Percentiles rank a stretch among this genome's conserved stretches.
phyloP scores from a whole-genome alignment of 2,797 vertebrate species.

The Danio tinwini region DNA sequence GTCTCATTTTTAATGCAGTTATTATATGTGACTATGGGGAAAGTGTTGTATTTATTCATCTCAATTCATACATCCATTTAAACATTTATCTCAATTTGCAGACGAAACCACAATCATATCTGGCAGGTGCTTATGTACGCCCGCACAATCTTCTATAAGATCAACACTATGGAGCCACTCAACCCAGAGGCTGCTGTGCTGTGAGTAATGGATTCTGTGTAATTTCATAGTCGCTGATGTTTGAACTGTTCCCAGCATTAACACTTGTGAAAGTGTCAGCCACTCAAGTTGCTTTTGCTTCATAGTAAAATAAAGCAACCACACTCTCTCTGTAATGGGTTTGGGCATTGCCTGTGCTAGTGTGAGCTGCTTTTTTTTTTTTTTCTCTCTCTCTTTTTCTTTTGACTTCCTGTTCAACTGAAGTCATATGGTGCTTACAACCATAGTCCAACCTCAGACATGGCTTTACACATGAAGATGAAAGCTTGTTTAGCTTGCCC shows the following conservation, averaged over 20 bases:
- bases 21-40: neutral
- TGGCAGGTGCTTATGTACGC: conserved; percentile 99
- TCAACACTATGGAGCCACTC: conserved; percentile 88
- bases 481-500: neutral
- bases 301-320: neutral
- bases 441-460: neutral
- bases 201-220: conserved; percentile 74
- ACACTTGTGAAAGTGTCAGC: neutral
- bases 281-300: neutral
- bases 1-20: neutral
- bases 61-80: too few species aligned
- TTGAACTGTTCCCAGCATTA: neutral
- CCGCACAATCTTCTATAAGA: conserved; percentile 97
- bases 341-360: neutral
- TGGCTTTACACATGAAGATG: conserved; percentile 11
- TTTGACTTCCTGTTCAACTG: neutral
- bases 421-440: neutral
- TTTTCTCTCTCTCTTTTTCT: too few species aligned
- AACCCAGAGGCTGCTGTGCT: conserved; percentile 97
- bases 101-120: conserved; percentile 98
- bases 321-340: neutral
- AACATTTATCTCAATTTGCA: conserved; percentile 62
- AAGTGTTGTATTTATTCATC: neutral
- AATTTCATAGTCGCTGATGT: neutral
- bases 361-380: neutral